phyloP scores from a whole-genome alignment of 2,888 invertebrate species.

The Papilio gigon region DNA sequence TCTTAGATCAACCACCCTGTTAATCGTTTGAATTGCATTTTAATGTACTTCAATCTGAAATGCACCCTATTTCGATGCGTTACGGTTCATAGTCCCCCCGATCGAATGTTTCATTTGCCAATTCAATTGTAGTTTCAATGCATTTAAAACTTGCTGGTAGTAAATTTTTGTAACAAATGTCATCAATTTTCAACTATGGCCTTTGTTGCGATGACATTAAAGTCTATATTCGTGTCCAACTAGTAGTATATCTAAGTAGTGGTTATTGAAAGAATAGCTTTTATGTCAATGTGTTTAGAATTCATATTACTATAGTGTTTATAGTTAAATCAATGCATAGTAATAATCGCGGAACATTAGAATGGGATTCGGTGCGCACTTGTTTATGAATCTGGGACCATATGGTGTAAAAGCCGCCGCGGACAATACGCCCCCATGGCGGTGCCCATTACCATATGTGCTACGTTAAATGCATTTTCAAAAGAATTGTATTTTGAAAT shows the following conservation, averaged over 20 bases:
- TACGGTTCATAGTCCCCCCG: slow-evolving; percentile 46
- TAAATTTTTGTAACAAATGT: slow-evolving; percentile 54
- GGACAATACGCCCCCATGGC: slow-evolving; percentile 77
- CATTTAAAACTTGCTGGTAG: slow-evolving; percentile 62
- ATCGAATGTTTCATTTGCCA: slow-evolving; percentile 53
- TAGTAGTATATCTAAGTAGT: slow-evolving; percentile 22
- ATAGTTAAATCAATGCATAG: slow-evolving; percentile 50
- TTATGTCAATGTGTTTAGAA: slow-evolving; percentile 48
- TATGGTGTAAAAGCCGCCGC: slow-evolving; percentile 79
- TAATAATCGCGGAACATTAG: slow-evolving; percentile 66
- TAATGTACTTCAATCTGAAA: slow-evolving; percentile 42
- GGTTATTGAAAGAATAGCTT: slow-evolving; percentile 42
- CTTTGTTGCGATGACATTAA: slow-evolving; percentile 42
- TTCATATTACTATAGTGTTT: slow-evolving; percentile 45
- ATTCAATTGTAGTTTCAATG: slow-evolving; percentile 64
- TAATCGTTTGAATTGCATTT: slow-evolving; percentile 70
- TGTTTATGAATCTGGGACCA: slow-evolving; percentile 79
- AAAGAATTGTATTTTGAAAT: slow-evolving; percentile 68
- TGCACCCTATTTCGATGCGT: slow-evolving; percentile 46
- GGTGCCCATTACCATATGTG: slow-evolving; percentile 77
- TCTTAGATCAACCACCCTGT: slow-evolving; percentile 77
- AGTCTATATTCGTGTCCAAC: slow-evolving; percentile 46
- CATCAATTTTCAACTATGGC: slow-evolving; percentile 45
- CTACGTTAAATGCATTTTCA: slow-evolving; percentile 78
- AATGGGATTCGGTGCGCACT: slow-evolving; percentile 74